Evolutionary conservation across 2,888 invertebrate species (phyloP), one percentile per base, ranked within the genome.

Genomic region (Yponomeuta plumbellus): DNA sequence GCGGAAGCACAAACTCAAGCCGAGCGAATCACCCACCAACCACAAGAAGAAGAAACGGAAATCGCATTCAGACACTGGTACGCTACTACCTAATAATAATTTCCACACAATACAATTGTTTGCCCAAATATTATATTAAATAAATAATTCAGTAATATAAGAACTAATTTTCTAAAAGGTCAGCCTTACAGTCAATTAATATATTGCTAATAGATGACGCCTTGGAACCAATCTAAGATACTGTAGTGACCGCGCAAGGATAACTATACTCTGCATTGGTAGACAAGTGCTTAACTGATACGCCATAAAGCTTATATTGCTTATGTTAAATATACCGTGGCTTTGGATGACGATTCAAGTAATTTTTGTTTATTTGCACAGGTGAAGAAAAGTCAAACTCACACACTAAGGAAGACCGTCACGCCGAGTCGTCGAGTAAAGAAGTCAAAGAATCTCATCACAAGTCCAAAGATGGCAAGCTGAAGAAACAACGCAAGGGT

Each of bases 401-500:
- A 34, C 80, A 84, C 68, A 70, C 73, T 65, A 70, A 61, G 39
- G 72, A 74, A 21, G 75, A 72, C 58, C 59, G 69, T 58, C 66
- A 73, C 61, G 73, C 74, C 62, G 68, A 64, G 26, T 56, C 66
- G 66, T 23, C 57, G n/a, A 66, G 66, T 2, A 83, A 83, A 70
- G 80, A 82, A 72, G 71, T 74, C 63, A 82, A 85, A 75, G 87
- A 88, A 83, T 86, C 87, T 83, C 88, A 86, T 82, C 88, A 86
- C 71, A 90, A 84, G 74, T 83, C 69, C 69, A 86, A 81, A 73
- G 80, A 84, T 65, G 79, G 83, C n/a, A 90, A 92, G 67, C 78
- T 73, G 10, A 90, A 88, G 71, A 89, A 86, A 75, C 92, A 89
- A 74, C 86, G 84, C 66, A 92, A 85, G 73, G 81, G 88, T 2